These are phyloP conservation scores for Sinonovacula constricta DNA, from an alignment of 1,140 invertebrate species.

Conservation along the genomic window DNA sequence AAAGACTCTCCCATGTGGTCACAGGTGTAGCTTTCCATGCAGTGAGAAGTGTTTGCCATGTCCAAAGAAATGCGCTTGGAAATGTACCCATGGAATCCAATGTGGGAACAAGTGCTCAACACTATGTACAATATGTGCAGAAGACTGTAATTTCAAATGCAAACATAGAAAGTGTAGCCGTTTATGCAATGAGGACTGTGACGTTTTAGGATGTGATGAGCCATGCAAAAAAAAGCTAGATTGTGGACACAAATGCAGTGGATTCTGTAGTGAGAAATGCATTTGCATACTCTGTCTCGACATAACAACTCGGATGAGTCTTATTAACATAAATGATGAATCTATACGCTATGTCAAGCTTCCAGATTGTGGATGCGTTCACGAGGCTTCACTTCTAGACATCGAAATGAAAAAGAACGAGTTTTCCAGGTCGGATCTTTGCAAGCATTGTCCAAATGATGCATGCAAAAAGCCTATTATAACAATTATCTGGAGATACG, in stretches of 20 bases:
- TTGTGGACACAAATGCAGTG: conserved; percentile 83
- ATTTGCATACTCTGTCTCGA: conserved; percentile 42
- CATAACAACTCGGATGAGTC: conserved; percentile 80
- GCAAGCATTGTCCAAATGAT: background rate
- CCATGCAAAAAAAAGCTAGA: conserved; percentile 56
- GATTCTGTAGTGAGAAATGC: conserved; percentile 82
- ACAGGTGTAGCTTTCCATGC: conserved; percentile 61
- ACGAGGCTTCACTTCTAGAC: conserved; percentile 51
- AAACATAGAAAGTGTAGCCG: conserved; percentile 81
- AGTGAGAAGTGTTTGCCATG: conserved; percentile 82
- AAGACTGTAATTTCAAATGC: conserved; percentile 77
- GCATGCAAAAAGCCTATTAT: background rate
- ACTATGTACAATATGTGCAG: conserved; percentile 81
- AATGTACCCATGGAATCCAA: conserved; percentile 78
- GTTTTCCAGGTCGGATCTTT: background rate
- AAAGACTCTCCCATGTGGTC: conserved; percentile 69
- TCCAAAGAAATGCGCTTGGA: conserved; percentile 80
- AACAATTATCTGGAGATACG: conserved; percentile 3
- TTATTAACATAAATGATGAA: conserved; percentile 74
- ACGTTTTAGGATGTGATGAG: conserved; percentile 78
- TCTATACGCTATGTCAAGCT: conserved; percentile 41
- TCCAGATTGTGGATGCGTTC: conserved; percentile 49
- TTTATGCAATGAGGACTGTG: conserved; percentile 82
- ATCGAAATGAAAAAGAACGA: conserved; percentile 76
- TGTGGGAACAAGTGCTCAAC: conserved; percentile 82